These are phyloP conservation scores for Platanista minor DNA, from an alignment of 2,113 vertebrate species.

Conservation along the genomic window DNA sequence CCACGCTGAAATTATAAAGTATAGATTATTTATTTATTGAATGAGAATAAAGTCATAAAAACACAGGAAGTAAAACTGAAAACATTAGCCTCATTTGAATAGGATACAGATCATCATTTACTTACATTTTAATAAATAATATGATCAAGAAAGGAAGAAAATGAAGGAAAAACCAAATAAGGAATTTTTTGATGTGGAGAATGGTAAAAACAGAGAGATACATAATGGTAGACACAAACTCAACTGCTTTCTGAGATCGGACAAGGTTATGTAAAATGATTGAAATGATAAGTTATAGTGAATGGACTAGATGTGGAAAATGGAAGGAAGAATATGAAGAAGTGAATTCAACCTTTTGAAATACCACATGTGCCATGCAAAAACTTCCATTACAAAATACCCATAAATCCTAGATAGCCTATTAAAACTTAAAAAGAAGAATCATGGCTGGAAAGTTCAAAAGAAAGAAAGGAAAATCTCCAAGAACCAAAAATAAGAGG, in stretches of 20 bases:
- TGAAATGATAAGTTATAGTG: background rate
- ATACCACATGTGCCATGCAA: background rate
- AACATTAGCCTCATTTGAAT: background rate
- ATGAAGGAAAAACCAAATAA: background rate
- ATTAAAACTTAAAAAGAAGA: background rate
- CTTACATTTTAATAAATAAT: background rate
- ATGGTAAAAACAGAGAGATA: background rate
- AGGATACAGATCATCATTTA: background rate
- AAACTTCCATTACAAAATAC: background rate
- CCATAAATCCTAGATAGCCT: background rate
- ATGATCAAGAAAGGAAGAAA: background rate
- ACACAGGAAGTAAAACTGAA: background rate
- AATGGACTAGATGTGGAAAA: background rate
- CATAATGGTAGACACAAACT: background rate
- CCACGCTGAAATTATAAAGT: background rate
- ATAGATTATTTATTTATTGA: background rate
- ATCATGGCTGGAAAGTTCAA: background rate
- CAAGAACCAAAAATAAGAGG: background rate
- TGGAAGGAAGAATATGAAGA: background rate
- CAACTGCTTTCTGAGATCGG: background rate
- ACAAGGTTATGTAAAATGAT: background rate
- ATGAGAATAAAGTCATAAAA: background rate
- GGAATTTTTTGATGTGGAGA: background rate
- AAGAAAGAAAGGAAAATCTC: background rate
- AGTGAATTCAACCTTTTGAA: background rate